phyloP scores from a whole-genome alignment of 2,797 vertebrate genomes.

The Pogoniulus pusillus region DNA sequence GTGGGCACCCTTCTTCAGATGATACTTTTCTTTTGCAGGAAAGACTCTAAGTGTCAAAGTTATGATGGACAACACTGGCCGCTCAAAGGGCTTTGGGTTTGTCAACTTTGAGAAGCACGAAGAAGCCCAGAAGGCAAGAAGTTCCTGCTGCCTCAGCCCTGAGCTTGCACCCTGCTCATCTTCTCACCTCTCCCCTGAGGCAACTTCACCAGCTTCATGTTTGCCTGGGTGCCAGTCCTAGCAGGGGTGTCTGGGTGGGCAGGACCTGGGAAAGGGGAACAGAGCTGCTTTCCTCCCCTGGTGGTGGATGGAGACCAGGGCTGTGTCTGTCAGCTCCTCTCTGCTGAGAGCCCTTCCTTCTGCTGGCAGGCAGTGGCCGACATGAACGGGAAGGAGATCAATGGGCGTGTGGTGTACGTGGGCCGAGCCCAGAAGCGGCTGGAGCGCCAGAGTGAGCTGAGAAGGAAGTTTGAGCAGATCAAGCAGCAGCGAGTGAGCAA shows the following conservation, averaged over 20 bases:
- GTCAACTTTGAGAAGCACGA: slow-evolving; percentile 94
- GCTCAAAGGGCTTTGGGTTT: slow-evolving; percentile 93
- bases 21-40: slow-evolving; percentile 73
- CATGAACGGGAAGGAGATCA: slow-evolving; percentile 95
- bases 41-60: slow-evolving; percentile 93
- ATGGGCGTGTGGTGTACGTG: slow-evolving; percentile 86
- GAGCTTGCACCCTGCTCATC: not conserved
- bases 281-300: not conserved
- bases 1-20: not conserved
- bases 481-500: slow-evolving; percentile 92
- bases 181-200: not conserved
- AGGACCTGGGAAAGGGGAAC: not conserved
- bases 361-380: slow-evolving; percentile 85
- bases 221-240: not conserved
- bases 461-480: slow-evolving; percentile 92
- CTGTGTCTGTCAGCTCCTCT: not conserved
- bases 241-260: not conserved
- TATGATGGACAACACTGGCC: slow-evolving; percentile 88
- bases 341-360: not conserved
- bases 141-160: not conserved
- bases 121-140: slow-evolving; percentile 92
- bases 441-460: slow-evolving; percentile 94
- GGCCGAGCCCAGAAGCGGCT: slow-evolving; percentile 94
- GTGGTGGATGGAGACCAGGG: not conserved
- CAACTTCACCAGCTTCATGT: fast-evolving